phyloP scores from a whole-genome alignment of 2,113 vertebrate genomes.

The Antechinus stuartii region DNA sequence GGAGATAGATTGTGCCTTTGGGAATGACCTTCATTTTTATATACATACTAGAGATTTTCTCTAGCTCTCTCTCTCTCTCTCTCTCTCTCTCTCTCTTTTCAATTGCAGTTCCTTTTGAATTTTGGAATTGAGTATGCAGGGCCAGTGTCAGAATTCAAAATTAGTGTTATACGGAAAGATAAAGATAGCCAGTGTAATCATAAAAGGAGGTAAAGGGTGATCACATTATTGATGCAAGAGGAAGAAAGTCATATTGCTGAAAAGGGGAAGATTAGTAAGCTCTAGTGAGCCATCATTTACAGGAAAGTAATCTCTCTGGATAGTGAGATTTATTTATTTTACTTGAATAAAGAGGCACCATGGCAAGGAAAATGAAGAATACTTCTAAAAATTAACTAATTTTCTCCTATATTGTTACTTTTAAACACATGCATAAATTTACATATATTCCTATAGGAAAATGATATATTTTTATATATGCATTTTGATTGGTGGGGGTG shows the following conservation, averaged over 20 bases:
- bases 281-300: conserved; percentile 2
- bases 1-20: conserved; percentile 19
- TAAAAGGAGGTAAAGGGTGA: not conserved
- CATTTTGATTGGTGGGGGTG: not conserved
- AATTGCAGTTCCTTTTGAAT: conserved; percentile 13
- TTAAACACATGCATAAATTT: not conserved
- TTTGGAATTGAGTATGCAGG: not conserved
- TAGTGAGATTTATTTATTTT: conserved; percentile 13
- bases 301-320: conserved; percentile 6
- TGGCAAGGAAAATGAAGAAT: conserved; percentile 25
- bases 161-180: conserved; percentile 22
- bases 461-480: not conserved
- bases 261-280: not conserved
- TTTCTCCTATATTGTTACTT: conserved; percentile 1
- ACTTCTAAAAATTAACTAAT: conserved; percentile 45
- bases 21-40: conserved; percentile 27
- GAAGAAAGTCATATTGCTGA: conserved; percentile 15
- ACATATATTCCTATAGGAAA: not conserved
- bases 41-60: conserved; percentile 13
- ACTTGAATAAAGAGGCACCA: not conserved
- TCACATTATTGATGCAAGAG: conserved; percentile 36
- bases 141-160: conserved; percentile 14
- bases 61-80: not conserved
- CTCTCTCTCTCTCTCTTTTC: conserved; percentile 12
- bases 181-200: conserved; percentile 32